Percentiles rank a stretch among this genome's conserved stretches.
Evolutionary conservation across 2,888 invertebrate species (phyloP).

Genomic region (Nemotelus pantherinus): DNA sequence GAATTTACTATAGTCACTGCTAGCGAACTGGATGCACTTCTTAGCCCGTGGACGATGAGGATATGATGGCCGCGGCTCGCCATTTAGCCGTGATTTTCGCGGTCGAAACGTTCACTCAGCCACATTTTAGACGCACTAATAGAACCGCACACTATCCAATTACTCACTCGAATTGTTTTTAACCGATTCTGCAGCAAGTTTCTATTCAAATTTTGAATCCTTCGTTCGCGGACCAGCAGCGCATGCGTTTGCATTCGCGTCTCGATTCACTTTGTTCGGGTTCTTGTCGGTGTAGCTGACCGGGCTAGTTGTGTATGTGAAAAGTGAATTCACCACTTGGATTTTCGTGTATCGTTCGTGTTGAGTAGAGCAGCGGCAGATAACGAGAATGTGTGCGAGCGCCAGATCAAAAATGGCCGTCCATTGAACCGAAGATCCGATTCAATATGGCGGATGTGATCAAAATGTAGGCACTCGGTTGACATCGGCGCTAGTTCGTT

Average conservation of each 20-base stretch:
- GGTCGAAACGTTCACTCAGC: slow-evolving; percentile 11
- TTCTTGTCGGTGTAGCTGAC: slow-evolving; percentile 52
- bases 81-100: slow-evolving; percentile 46
- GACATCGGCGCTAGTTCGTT: slow-evolving; percentile 24
- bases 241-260: slow-evolving; percentile 60
- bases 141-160: slow-evolving; percentile 20
- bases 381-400: slow-evolving; percentile 17
- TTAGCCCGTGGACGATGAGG: slow-evolving; percentile 36
- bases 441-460: slow-evolving; percentile 39
- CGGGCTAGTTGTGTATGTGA: slow-evolving; percentile 42
- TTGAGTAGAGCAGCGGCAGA: neutral
- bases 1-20: slow-evolving; percentile 1
- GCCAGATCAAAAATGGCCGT: slow-evolving; percentile 48
- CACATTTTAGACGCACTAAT: slow-evolving; percentile 17
- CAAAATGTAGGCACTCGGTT: slow-evolving; percentile 17
- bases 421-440: slow-evolving; percentile 37
- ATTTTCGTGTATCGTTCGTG: slow-evolving; percentile 1
- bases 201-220: slow-evolving; percentile 44
- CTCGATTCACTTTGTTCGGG: slow-evolving; percentile 60
- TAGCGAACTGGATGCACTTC: slow-evolving; percentile 31
- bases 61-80: slow-evolving; percentile 39
- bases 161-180: slow-evolving; percentile 28
- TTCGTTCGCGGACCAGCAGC: slow-evolving; percentile 54
- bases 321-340: slow-evolving; percentile 38
- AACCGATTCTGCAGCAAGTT: slow-evolving; percentile 19